Evolutionary conservation across 23 tunicate genomes (phyloP), one percentile per base, ranked within the genome.

Genomic region (Halocynthia aurantium): DNA sequence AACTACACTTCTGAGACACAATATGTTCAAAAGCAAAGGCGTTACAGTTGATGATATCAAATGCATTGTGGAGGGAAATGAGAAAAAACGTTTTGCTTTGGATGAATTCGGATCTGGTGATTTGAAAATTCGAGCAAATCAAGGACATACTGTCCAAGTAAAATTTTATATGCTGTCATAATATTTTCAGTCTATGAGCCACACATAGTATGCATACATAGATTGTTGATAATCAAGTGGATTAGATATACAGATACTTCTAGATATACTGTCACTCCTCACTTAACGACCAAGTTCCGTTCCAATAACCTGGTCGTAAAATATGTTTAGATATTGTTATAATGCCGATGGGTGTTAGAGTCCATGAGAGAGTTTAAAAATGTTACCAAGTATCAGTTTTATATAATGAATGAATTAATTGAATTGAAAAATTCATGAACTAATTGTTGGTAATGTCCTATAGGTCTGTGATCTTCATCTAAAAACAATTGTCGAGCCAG

Each of bases 141-240:
- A 88, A 67, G 95, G 95, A 10, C 95, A 88, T 54, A 62, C 82
- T 50, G 88, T 88, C 13, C 61, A 88, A 73, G 95, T 88, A 58
- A 55, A 12, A 51, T 22, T 61, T 1, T 2, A 9, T 31, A 31
- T 31, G 44, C 44, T 31, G 44, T 31, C 44, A 31, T 31, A 31
- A 0, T 31, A 31, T 31, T 31, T 31, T 31, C 44, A 31, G 44
- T 31, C 44, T 31, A 31, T 31, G 44, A 31, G 44, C 44, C 44
- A 31, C 44, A 31, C 44, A 31, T 31, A 31, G 44, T 4, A 31
- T 31, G 44, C 44, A 31, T 1, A 0, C 1, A 31, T 31, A 0
- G 44, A 31, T 31, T 31, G 44, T 31, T 31, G 44, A 31, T 31
- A 31, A 31, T 31, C 44, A 31, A 31, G 44, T 31, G 44, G 1